These are phyloP conservation scores for Cinclus mexicanus DNA, from an alignment of 2,113 vertebrate genomes.

Conservation along the genomic window DNA sequence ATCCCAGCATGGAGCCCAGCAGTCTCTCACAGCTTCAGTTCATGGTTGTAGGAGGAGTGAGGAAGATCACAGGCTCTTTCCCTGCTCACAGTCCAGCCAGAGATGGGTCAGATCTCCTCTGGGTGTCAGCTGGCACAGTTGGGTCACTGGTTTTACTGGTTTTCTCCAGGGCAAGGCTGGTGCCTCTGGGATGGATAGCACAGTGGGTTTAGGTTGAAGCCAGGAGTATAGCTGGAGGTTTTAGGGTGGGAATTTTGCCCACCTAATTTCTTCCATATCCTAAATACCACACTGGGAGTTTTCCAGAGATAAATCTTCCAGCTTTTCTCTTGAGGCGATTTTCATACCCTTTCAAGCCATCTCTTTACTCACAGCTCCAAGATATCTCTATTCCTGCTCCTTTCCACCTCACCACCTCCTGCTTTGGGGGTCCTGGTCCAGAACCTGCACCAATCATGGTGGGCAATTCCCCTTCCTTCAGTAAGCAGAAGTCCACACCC, in stretches of 20 bases:
- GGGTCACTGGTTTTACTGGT: not conserved
- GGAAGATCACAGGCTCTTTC: not conserved
- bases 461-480: not conserved
- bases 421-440: not conserved
- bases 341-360: not conserved
- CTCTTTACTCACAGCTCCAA: not conserved
- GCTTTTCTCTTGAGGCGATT: not conserved
- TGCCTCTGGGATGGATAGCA: not conserved
- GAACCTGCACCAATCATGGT: not conserved
- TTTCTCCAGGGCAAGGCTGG: not conserved
- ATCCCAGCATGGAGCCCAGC: not conserved
- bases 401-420: not conserved
- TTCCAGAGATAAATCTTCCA: not conserved
- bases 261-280: not conserved
- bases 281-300: not conserved
- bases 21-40: not conserved
- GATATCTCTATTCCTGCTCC: not conserved
- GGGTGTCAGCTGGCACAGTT: accelerated
- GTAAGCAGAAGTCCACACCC: not conserved
- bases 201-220: not conserved
- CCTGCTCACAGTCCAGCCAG: not conserved
- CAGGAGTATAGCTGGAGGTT: not conserved
- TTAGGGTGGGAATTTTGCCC: not conserved
- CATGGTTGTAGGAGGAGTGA: not conserved
- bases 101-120: not conserved